Evolutionary conservation across 2,797 vertebrate species (phyloP), one percentile per base, ranked within the genome.

Genomic region (Morelia viridis): DNA sequence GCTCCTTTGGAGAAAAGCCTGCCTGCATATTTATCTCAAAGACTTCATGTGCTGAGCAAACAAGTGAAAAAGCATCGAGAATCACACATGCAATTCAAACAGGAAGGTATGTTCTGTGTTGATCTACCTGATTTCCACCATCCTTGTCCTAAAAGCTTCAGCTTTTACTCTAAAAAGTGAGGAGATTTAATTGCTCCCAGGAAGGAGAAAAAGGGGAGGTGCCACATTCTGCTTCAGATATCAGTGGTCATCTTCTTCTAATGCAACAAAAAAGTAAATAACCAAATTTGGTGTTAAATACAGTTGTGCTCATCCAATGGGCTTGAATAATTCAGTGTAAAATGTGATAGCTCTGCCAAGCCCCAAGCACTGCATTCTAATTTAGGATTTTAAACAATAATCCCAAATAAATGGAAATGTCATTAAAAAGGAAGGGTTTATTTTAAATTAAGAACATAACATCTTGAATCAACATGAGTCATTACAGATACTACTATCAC

Each of bases 301-400:
- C 90, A 95, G 58, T 50, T 80, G 95, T 88, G 60, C 92, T 91
- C 90, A 96, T 96, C 94, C 95, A 94, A 85, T 90, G 31, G 80
- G 28, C 87, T 94, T 96, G 95, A 95, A 96, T 96, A 97, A 97
- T 97, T 95, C 92, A 94, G 95, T 93, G 94, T 95, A 96, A 97
- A 97, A 97, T 97, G 92, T 96, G 96, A 97, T 95, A 95, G 94
- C 93, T 96, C 95, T 96, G 95, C 97, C 95, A 97, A 94, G 96
- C 94, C 92, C 3, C 0, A 90, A 96, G 95, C 93, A 91, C 26
- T 8, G 95, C 95, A 96, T 96, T 92, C 94, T 97, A 97, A 97
- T 97, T 97, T 97, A 96, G 90, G 95, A 95, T 95, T 97, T 97
- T 95, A 97, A 97, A 96, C 96, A 97, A 97, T 97, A 97, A 97